Evolutionary conservation across 2,797 vertebrate species (phyloP), one percentile per base, ranked within the genome.

Genomic region (Poliocrania exsul): DNA sequence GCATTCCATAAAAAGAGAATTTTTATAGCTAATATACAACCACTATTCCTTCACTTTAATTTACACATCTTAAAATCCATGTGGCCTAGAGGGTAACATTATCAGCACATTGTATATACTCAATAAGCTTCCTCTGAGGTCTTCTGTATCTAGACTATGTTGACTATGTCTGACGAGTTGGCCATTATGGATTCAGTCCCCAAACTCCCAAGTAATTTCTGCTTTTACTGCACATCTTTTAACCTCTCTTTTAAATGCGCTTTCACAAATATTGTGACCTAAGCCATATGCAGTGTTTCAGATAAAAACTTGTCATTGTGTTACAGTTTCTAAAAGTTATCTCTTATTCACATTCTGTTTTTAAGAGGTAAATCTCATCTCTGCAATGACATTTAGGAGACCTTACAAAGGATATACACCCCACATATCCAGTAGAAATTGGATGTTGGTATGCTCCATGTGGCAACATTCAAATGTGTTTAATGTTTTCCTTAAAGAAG

Each of bases 171-270:
- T 85, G 65, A 56, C 19, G 33, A 8, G 8, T 69, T 18, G 80
- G 62, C 40, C 29, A 53, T 73, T 26, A 56, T 4, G 13, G 31
- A 35, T 79, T 80, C 57, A 74, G 40, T 66, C 33, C 37, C 60
- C 12, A 74, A 51, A 67, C 24, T 87, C 50, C 13, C 26, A 87
- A 83, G 6, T 13, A 92, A 44, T 72, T 90, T 91, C 47, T 91
- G 5, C 61, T 82, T 62, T n/a, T 90, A 35, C 23, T 42, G 31
- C 3, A 33, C 12, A n/a, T 70, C 10, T 89, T 92, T 78, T 60
- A 67, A 51, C 37, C 20, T 67, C 16, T 65, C 13, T 46, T 81
- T 67, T 50, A 12, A 82, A 38, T 42, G 33, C 42, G 11, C 6
- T 77, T 90, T 38, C 31, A 38, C 5, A 66, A 40, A 37, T 20